Conservation (phyloP, 2,888 invertebrate species). For the Drosophila monieri region DNA sequence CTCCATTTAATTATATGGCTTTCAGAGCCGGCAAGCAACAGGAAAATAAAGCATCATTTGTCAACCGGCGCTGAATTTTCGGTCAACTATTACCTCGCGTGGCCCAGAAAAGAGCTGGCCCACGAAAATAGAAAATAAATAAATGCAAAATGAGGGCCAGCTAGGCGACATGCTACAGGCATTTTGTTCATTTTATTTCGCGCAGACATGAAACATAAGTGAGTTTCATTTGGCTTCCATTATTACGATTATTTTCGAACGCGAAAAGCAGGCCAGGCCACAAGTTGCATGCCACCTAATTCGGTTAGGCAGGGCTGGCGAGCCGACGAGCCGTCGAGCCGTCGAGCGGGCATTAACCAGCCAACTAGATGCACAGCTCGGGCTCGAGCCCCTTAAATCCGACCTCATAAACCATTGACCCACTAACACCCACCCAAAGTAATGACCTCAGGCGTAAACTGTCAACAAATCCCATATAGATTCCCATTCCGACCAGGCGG, state of each 20-base stretch:
- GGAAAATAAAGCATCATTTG: conserved; percentile 60
- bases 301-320: conserved; percentile 55
- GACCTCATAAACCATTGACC: conserved; percentile 79
- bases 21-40: conserved; percentile 36
- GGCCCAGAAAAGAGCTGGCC: conserved; percentile 65
- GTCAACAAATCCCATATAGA: conserved; percentile 71
- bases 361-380: conserved; percentile 23
- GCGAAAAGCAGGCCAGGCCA: conserved; percentile 59
- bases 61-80: conserved; percentile 47
- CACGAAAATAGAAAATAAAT: conserved; percentile 46
- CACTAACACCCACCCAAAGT: conserved; percentile 72
- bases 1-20: conserved; percentile 62
- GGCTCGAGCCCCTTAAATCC: conserved; percentile 40
- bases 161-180: conserved; percentile 66
- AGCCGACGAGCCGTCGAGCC: too few species aligned
- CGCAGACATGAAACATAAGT: conserved; percentile 76
- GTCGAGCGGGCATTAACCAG: conserved; percentile 39
- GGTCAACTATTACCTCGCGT: conserved; percentile 59
- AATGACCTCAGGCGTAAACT: conserved; percentile 70
- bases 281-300: conserved; percentile 64
- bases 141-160: conserved; percentile 40
- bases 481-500: conserved; percentile 54
- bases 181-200: conserved; percentile 73
- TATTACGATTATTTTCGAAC: conserved; percentile 48
- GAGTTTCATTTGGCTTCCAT: conserved; percentile 75